Evolutionary conservation across 2,888 invertebrate genomes (phyloP).

Genomic region (Crepidodera aurea): DNA sequence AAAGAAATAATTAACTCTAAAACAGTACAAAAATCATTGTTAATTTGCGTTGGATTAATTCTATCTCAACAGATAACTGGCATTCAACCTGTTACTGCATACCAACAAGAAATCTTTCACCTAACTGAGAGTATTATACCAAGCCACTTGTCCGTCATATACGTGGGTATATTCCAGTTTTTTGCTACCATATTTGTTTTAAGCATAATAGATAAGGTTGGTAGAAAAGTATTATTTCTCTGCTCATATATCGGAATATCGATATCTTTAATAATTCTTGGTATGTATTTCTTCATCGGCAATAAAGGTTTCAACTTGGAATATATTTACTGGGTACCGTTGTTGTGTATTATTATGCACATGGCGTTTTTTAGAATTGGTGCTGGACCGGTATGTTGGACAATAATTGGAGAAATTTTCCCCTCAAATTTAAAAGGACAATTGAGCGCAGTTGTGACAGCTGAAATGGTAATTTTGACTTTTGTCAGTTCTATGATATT

Average conservation of each 20-base stretch:
- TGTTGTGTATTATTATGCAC: slow-evolving; percentile 73
- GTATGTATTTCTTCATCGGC: slow-evolving; percentile 44
- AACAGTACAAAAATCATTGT: slow-evolving; percentile 52
- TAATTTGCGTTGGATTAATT: slow-evolving; percentile 54
- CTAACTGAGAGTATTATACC: slow-evolving; percentile 58
- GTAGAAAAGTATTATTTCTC: slow-evolving; percentile 74
- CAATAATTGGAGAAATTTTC: slow-evolving; percentile 83
- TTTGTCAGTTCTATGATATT: slow-evolving; percentile 30
- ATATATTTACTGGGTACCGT: slow-evolving; percentile 73
- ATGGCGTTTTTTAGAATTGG: slow-evolving; percentile 75
- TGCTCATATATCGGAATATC: slow-evolving; percentile 72
- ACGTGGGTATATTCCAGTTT: slow-evolving; percentile 80
- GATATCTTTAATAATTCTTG: slow-evolving; percentile 60
- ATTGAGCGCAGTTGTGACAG: slow-evolving; percentile 57
- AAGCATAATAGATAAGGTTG: slow-evolving; percentile 77
- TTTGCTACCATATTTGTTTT: slow-evolving; percentile 75
- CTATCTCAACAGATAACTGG: slow-evolving; percentile 63
- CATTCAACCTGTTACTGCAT: slow-evolving; percentile 79
- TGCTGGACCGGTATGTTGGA: slow-evolving; percentile 81
- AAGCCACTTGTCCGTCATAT: slow-evolving; percentile 73
- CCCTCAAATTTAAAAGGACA: slow-evolving; percentile 78
- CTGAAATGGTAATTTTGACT: slow-evolving; percentile 22
- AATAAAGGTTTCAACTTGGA: slow-evolving; percentile 29
- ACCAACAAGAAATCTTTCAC: slow-evolving; percentile 75
- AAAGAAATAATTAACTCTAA: slow-evolving; percentile 36